Conservation (phyloP, 2,797 vertebrate genomes). For the Lepidocolaptes lacrymiger region DNA sequence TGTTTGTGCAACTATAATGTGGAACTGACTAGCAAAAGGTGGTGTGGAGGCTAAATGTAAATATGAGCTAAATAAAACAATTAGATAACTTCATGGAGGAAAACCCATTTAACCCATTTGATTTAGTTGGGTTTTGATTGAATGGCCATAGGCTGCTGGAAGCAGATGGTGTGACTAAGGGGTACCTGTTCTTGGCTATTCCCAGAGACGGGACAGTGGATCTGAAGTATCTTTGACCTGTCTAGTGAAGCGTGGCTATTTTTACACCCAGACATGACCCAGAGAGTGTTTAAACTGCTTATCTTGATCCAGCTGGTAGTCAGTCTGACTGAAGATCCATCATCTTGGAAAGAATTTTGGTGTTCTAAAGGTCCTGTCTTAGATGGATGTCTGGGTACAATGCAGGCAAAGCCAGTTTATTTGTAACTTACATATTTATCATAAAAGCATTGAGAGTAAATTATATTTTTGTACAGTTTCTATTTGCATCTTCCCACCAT, state of each 20-base stretch:
- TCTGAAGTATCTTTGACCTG: background rate
- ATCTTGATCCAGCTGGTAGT: background rate
- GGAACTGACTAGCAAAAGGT: background rate
- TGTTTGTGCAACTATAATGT: background rate
- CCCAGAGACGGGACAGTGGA: background rate
- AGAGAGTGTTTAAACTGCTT: constrained; percentile 10
- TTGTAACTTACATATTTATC: background rate
- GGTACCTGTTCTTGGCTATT: background rate
- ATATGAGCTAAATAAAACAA: background rate
- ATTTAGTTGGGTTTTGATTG: background rate
- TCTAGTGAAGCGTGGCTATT: background rate
- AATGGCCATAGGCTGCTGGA: background rate
- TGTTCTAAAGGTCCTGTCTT: background rate
- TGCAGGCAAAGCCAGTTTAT: background rate
- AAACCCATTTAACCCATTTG: background rate
- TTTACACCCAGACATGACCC: background rate
- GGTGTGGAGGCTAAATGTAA: background rate
- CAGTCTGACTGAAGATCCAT: background rate
- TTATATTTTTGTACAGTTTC: background rate
- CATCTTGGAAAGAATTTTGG: background rate
- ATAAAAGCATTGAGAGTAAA: background rate
- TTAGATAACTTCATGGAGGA: background rate
- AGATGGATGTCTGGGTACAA: background rate
- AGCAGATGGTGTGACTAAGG: background rate
- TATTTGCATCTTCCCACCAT: background rate